Conservation (phyloP, 2,797 vertebrate genomes). For the Channa striata region DNA sequence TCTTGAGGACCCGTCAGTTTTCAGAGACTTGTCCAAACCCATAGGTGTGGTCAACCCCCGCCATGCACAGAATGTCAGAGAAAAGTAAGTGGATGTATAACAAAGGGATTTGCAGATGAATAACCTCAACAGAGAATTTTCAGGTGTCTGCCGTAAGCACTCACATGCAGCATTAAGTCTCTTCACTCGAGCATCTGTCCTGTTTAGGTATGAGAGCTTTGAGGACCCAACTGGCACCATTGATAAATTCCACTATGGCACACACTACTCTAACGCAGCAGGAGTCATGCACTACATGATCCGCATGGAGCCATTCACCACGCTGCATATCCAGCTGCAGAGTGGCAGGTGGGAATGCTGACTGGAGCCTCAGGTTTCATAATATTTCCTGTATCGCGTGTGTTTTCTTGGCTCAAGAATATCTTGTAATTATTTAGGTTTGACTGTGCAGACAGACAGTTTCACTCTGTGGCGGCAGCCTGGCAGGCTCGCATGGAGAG, state of each 20-base stretch:
- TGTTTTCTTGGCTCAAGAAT: background rate
- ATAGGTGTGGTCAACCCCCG: constrained; percentile 95
- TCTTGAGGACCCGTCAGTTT: constrained; percentile 89
- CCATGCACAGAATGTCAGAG: constrained; percentile 93
- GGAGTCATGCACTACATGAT: constrained; percentile 99
- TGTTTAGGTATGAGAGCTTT: constrained; percentile 94
- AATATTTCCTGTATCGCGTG: background rate
- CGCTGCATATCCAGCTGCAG: constrained; percentile 96
- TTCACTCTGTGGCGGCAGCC: constrained; percentile 94
- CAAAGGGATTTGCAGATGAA: background rate
- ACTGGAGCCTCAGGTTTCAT: rapidly evolving
- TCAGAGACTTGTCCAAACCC: constrained; percentile 96
- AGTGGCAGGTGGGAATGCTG: constrained; percentile 88
- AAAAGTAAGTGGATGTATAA: constrained; percentile 88
- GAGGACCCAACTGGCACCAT: constrained; percentile 95
- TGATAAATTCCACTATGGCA: constrained; percentile 98
- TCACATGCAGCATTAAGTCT: background rate
- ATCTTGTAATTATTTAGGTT: constrained; percentile 81
- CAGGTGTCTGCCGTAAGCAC: background rate
- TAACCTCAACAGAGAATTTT: background rate
- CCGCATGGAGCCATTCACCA: constrained; percentile 96
- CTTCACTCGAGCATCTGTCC: background rate
- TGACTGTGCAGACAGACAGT: constrained; percentile 96
- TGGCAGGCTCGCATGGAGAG: constrained; percentile 99
- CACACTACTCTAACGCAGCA: constrained; percentile 98